phyloP scores from a whole-genome alignment of 2,797 vertebrate species.

The Hydrocynus forskahlii region DNA sequence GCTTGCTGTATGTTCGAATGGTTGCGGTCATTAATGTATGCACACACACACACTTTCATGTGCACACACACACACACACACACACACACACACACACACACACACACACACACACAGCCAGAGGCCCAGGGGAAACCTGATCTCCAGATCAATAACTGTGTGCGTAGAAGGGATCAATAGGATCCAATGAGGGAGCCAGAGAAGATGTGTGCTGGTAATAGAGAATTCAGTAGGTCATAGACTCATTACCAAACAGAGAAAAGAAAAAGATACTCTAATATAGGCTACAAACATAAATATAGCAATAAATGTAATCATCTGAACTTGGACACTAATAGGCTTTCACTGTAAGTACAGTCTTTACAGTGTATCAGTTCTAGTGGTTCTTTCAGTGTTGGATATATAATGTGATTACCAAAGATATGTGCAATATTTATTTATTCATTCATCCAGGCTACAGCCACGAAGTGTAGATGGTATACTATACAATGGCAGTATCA shows the following conservation, averaged over 20 bases:
- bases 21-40: slow-evolving; percentile 11
- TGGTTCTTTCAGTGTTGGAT: not conserved
- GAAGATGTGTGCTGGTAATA: slow-evolving; percentile 46
- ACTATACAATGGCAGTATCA: not conserved
- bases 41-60: slow-evolving; percentile 7
- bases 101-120: slow-evolving; percentile 16
- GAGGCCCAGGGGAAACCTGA: slow-evolving; percentile 49
- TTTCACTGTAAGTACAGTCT: not conserved
- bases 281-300: slow-evolving; percentile 13
- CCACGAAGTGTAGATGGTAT: not conserved
- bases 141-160: slow-evolving; percentile 54
- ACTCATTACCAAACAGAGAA: slow-evolving; percentile 48
- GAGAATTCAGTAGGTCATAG: slow-evolving; percentile 51
- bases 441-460: not conserved
- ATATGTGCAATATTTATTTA: not conserved
- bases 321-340: not conserved
- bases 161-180: slow-evolving; percentile 48
- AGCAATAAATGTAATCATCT: not conserved
- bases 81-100: not conserved
- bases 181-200: slow-evolving; percentile 49
- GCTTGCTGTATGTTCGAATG: slow-evolving; percentile 16
- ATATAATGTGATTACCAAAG: not conserved
- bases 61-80: slow-evolving; percentile 19
- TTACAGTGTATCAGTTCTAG: not conserved
- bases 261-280: slow-evolving; percentile 17